Conservation (phyloP, 2,797 vertebrate species). For the Gila robusta region DNA sequence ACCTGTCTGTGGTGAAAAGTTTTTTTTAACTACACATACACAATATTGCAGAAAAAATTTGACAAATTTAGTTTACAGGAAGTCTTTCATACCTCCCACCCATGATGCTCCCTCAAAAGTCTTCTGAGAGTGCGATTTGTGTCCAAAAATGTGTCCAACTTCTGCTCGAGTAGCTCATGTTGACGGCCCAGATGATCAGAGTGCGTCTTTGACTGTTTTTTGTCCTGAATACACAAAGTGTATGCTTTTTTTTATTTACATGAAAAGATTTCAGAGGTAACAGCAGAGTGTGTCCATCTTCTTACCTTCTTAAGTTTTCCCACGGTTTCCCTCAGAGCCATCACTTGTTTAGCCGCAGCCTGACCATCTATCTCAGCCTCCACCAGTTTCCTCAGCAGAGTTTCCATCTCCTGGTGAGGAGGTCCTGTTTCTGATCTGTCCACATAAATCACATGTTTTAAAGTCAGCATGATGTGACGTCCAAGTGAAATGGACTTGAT, state of each 20-base stretch:
- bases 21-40: neutral
- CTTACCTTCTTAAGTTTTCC: constrained; percentile 80
- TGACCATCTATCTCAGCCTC: constrained; percentile 90
- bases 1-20: constrained; percentile 73
- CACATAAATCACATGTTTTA: constrained; percentile 28
- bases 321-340: constrained; percentile 82
- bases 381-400: constrained; percentile 84
- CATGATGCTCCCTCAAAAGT: constrained; percentile 86
- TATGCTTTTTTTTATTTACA: neutral
- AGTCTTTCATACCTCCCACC: constrained; percentile 74
- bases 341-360: constrained; percentile 87
- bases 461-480: neutral
- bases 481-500: neutral
- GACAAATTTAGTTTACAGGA: neutral
- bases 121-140: constrained; percentile 86
- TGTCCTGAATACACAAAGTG: constrained; percentile 76
- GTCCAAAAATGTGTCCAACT: constrained; percentile 86
- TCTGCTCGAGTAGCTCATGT: constrained; percentile 87
- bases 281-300: neutral
- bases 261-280: neutral
- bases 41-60: neutral
- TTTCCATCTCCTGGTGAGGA: constrained; percentile 79
- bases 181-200: constrained; percentile 81
- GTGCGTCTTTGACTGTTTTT: constrained; percentile 81
- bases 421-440: constrained; percentile 79